Conservation (phyloP, 2,797 vertebrate genomes). For the Oophaga sylvatica region DNA sequence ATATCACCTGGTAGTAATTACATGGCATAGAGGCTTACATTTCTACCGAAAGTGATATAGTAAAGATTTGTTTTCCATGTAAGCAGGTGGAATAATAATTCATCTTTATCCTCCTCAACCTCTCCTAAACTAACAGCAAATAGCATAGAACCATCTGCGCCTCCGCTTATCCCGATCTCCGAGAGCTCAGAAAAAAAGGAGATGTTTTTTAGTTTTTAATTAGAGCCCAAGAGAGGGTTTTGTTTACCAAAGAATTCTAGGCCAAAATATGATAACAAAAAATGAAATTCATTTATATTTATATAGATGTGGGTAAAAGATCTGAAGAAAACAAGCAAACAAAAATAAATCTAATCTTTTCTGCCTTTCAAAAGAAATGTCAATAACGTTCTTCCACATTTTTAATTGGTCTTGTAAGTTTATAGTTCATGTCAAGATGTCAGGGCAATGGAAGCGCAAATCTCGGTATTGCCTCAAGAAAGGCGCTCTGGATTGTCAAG, state of each 20-base stretch:
- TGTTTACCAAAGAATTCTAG: slow-evolving; percentile 37
- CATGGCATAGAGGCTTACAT: not conserved
- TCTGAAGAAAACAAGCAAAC: not conserved
- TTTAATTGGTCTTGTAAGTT: slow-evolving; percentile 57
- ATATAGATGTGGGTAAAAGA: not conserved
- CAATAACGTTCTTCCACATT: slow-evolving; percentile 31
- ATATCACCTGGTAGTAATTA: not conserved
- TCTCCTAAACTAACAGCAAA: slow-evolving; percentile 1
- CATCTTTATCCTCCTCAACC: slow-evolving; percentile 34
- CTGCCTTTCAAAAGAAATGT: slow-evolving; percentile 30
- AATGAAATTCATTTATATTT: slow-evolving; percentile 25
- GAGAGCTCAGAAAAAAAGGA: not conserved
- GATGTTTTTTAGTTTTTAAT: slow-evolving; percentile 39
- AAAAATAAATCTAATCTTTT: not conserved
- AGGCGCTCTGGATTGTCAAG: slow-evolving; percentile 16
- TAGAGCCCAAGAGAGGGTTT: slow-evolving; percentile 55
- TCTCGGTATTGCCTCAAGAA: slow-evolving; percentile 20
- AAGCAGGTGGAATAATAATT: slow-evolving; percentile 33
- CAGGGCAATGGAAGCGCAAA: slow-evolving; percentile 17
- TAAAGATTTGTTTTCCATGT: not conserved
- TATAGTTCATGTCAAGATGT: slow-evolving; percentile 56
- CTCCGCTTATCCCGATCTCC: not conserved
- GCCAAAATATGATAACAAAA: slow-evolving; percentile 18
- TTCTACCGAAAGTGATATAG: not conserved
- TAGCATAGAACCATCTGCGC: not conserved